A percentile compares a stretch with the other conserved stretches of the same genome.
phyloP scores from a whole-genome alignment of 2,113 vertebrate genomes.

The Hipposideros armiger region DNA sequence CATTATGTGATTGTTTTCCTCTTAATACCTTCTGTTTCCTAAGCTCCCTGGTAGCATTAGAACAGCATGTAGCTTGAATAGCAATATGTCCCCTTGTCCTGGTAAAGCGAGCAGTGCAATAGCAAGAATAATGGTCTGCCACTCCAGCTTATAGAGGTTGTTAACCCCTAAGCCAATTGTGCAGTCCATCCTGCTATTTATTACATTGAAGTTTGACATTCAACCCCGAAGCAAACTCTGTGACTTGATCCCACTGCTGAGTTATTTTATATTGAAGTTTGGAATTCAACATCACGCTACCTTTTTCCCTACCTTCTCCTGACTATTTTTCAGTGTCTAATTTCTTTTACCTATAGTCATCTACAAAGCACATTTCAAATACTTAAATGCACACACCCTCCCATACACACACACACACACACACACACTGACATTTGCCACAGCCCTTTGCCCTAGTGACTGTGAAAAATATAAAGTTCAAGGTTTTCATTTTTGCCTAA shows the following conservation, averaged over 20 bases:
- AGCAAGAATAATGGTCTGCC: neutral
- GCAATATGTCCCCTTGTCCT: neutral
- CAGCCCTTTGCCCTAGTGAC: neutral
- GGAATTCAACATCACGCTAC: neutral
- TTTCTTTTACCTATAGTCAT: neutral
- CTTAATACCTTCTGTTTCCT: slow-evolving; percentile 2
- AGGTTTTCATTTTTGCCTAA: neutral
- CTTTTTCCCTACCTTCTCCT: neutral
- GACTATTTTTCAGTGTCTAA: neutral
- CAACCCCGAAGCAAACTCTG: neutral
- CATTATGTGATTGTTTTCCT: neutral
- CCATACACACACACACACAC: rapidly evolving
- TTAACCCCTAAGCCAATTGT: slow-evolving; percentile 8
- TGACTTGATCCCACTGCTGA: neutral
- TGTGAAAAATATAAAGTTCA: neutral
- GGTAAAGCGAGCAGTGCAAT: neutral
- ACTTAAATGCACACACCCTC: neutral
- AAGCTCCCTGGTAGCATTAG: neutral
- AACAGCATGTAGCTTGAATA: neutral
- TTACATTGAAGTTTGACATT: neutral
- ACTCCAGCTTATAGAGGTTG: slow-evolving; percentile 22
- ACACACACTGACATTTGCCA: neutral
- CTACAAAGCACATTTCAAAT: slow-evolving; percentile 32
- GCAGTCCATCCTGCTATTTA: neutral
- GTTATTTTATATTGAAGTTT: neutral